These are phyloP conservation scores for Megalurothrips usitatus DNA, from an alignment of 2,888 invertebrate genomes.

Conservation along the genomic window DNA sequence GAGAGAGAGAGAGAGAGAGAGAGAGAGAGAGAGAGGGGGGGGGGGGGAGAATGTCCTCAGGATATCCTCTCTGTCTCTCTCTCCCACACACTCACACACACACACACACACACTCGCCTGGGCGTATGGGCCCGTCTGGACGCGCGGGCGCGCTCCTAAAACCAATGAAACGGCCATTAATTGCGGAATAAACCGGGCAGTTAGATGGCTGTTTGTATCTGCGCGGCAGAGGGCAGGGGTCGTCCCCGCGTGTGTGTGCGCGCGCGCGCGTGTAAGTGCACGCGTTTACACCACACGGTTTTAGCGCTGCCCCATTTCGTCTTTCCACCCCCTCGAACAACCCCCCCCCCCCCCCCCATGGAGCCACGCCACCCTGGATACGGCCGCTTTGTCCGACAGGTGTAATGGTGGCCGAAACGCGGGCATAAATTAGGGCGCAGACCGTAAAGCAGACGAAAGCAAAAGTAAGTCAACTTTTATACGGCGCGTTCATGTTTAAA, in stretches of 20 bases:
- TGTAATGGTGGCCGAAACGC: neutral
- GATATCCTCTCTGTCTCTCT: too few relatives aligned
- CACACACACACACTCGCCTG: too few relatives aligned
- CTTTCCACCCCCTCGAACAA: neutral
- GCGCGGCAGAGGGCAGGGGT: neutral
- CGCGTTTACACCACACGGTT: neutral
- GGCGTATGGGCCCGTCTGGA: too few relatives aligned
- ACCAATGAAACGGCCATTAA: slow-evolving; percentile 22
- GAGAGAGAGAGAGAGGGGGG: neutral
- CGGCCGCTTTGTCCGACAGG: neutral
- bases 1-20: neutral
- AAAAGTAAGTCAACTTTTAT: slow-evolving; percentile 14
- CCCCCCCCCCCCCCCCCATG: neutral
- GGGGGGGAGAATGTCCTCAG: neutral
- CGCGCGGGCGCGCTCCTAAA: neutral
- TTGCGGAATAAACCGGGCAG: slow-evolving; percentile 16
- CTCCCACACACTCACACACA: too few relatives aligned
- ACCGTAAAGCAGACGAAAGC: neutral
- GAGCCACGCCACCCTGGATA: neutral
- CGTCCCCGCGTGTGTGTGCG: neutral
- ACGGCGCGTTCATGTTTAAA: neutral
- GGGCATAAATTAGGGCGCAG: neutral
- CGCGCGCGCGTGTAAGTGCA: neutral
- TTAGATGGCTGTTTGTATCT: slow-evolving; percentile 22
- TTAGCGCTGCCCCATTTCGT: neutral